Conservation (phyloP, 1,140 invertebrate genomes). For the Penaeus indicus region DNA sequence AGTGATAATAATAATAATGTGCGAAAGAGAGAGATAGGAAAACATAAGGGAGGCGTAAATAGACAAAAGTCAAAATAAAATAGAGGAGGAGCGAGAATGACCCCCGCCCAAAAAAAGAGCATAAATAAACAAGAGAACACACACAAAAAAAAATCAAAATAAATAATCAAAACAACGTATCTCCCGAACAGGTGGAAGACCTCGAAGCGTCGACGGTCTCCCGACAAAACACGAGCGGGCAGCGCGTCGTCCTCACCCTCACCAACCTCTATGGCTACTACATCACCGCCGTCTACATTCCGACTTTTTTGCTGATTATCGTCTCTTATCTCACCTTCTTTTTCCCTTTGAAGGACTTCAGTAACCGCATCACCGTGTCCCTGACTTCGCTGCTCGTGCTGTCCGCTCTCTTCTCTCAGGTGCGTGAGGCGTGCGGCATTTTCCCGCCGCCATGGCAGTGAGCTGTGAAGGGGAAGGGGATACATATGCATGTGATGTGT, state of each 20-base stretch:
- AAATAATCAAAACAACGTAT: no score
- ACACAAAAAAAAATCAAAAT: no score
- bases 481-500: neutral
- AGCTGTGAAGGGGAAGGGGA: neutral
- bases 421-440: neutral
- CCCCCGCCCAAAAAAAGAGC: no score
- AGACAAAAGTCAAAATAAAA: no score
- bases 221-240: slow-evolving; percentile 45
- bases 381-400: slow-evolving; percentile 62
- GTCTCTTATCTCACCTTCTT: slow-evolving; percentile 63
- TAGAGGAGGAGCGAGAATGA: no score
- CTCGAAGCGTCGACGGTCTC: neutral
- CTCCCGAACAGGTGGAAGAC: slow-evolving; percentile 7
- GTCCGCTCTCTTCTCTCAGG: slow-evolving; percentile 61
- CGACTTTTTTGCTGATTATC: slow-evolving; percentile 58
- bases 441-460: neutral
- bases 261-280: slow-evolving; percentile 60
- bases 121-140: no score
- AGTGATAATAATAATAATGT: no score
- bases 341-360: slow-evolving; percentile 60
- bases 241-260: slow-evolving; percentile 41
- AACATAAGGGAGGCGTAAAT: no score
- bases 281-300: slow-evolving; percentile 60
- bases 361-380: slow-evolving; percentile 61
- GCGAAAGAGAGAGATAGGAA: no score